phyloP scores from a whole-genome alignment of 2,113 vertebrate species.

The Edolisoma coerulescens region DNA sequence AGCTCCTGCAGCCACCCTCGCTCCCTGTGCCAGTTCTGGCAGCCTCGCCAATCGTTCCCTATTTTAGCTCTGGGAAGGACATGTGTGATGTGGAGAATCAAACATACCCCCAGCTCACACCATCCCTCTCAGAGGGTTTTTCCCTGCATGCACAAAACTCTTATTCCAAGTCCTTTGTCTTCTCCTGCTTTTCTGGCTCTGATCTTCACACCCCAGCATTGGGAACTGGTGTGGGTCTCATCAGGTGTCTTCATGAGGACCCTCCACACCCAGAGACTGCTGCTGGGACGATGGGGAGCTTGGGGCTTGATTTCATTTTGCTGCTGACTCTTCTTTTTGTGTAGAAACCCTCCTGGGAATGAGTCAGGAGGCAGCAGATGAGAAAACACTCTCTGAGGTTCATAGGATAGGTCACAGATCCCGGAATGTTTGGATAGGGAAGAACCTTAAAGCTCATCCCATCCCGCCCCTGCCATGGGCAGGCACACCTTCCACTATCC shows the following conservation, averaged over 20 bases:
- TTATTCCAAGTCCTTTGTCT: neutral
- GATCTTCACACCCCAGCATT: neutral
- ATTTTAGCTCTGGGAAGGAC: neutral
- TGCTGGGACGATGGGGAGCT: neutral
- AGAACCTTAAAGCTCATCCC: neutral
- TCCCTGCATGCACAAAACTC: neutral
- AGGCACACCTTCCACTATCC: neutral
- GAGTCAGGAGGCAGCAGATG: neutral
- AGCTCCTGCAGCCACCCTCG: neutral
- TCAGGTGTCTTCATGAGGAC: neutral
- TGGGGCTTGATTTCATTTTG: neutral
- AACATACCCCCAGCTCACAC: neutral
- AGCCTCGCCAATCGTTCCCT: neutral
- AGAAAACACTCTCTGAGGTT: neutral
- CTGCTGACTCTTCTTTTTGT: neutral
- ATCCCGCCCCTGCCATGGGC: neutral
- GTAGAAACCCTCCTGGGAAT: neutral
- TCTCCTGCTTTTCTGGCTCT: neutral
- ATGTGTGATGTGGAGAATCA: neutral
- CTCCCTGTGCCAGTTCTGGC: neutral
- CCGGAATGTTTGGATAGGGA: neutral
- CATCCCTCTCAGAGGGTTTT: neutral
- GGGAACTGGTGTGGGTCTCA: neutral
- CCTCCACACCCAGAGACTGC: neutral
- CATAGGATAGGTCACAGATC: neutral